phyloP scores from a whole-genome alignment of 2,797 vertebrate species.

The Xiphophorus birchmanni region DNA sequence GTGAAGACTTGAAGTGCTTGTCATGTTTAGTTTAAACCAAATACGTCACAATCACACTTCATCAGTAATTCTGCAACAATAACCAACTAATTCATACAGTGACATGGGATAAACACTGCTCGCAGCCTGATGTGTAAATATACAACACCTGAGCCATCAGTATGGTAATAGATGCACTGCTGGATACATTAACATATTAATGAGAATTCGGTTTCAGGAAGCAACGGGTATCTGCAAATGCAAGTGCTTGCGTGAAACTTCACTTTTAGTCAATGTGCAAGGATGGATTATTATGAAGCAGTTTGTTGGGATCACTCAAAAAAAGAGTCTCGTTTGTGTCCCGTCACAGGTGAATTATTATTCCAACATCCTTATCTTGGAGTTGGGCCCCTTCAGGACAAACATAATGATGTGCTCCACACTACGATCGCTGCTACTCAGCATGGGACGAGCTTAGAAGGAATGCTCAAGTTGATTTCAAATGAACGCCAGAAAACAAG shows the following conservation, averaged over 20 bases:
- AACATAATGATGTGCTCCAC: constrained; percentile 33
- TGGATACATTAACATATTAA: constrained; percentile 61
- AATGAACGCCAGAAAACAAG: background rate
- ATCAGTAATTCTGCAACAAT: constrained; percentile 34
- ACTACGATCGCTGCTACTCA: constrained; percentile 26
- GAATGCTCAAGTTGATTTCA: background rate
- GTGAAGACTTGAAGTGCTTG: constrained; percentile 22
- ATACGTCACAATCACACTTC: constrained; percentile 7
- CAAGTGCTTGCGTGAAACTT: constrained; percentile 2
- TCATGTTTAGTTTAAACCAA: constrained; percentile 10
- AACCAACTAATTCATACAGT: constrained; percentile 14
- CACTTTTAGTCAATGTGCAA: constrained; percentile 10
- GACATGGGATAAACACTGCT: constrained; percentile 18
- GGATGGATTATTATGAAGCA: constrained; percentile 21
- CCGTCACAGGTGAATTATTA: constrained; percentile 58
- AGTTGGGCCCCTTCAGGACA: constrained; percentile 51
- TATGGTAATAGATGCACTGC: constrained; percentile 44
- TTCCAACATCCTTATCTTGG: constrained; percentile 51
- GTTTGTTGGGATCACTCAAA: constrained; percentile 16
- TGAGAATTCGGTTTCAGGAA: constrained; percentile 43
- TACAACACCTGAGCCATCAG: constrained; percentile 26
- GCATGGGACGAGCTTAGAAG: constrained; percentile 31
- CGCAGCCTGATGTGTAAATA: constrained; percentile 21
- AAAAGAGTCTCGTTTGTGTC: constrained; percentile 28
- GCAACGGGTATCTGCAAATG: constrained; percentile 10